These are phyloP conservation scores for Archocentrus centrarchus DNA, from an alignment of 2,113 vertebrate species.

Conservation along the genomic window DNA sequence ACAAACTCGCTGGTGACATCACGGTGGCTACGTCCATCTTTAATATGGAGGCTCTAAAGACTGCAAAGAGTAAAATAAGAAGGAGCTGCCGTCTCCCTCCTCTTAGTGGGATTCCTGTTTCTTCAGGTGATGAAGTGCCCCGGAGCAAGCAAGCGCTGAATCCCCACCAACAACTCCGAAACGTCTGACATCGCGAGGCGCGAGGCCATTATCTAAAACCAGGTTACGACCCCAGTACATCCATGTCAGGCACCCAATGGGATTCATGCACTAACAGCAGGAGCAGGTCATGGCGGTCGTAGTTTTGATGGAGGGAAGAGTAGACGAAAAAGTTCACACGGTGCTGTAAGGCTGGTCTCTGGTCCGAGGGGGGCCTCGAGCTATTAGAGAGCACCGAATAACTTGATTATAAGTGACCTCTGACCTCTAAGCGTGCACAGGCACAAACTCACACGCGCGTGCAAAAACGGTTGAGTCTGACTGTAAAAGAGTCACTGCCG, in stretches of 20 bases:
- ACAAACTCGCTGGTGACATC: background rate
- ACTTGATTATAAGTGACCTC: conserved; percentile 4
- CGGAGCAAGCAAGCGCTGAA: background rate
- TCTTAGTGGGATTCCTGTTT: background rate
- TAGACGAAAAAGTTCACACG: background rate
- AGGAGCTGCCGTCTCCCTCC: background rate
- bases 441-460: background rate
- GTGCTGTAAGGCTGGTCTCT: background rate
- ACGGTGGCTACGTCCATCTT: background rate
- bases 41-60: background rate
- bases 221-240: background rate
- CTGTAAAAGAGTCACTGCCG: background rate
- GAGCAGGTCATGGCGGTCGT: too few species aligned
- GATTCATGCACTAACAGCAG: background rate
- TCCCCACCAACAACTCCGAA: background rate
- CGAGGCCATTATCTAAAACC: background rate
- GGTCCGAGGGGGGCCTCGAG: background rate
- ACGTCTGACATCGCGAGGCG: background rate
- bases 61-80: background rate
- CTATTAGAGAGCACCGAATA: background rate
- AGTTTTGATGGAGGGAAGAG: background rate
- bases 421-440: conserved; percentile 20
- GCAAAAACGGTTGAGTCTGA: background rate
- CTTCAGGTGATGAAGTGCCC: background rate
- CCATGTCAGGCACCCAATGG: background rate